Evolutionary conservation across 1,140 invertebrate species (phyloP).

Genomic region (Trichonephila clavata): DNA sequence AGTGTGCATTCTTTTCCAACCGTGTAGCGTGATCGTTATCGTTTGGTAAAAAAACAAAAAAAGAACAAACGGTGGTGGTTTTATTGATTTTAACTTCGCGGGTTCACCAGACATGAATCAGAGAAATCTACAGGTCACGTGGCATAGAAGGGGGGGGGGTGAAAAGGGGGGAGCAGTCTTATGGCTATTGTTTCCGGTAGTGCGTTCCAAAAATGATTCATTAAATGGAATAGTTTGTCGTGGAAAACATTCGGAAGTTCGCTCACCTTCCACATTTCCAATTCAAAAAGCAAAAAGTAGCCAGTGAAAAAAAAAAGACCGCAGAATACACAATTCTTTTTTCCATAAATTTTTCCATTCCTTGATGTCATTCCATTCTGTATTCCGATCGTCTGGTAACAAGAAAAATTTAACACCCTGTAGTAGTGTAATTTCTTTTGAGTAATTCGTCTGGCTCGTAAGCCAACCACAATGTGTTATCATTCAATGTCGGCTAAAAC

Average conservation of each 20-base stretch:
- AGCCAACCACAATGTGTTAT: neutral
- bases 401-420: slow-evolving; percentile 26
- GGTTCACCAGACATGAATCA: slow-evolving; percentile 26
- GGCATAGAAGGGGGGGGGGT: neutral
- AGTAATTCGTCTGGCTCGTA: neutral
- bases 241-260: slow-evolving; percentile 16
- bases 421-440: neutral
- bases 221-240: slow-evolving; percentile 9
- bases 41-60: neutral
- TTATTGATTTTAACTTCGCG: slow-evolving; percentile 18
- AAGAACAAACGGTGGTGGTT: neutral
- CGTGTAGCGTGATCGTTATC: slow-evolving; percentile 18
- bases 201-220: slow-evolving; percentile 16
- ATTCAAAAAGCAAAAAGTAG: neutral
- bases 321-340: neutral
- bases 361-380: neutral
- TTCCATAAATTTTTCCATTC: neutral
- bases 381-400: neutral
- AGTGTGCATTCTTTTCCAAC: neutral
- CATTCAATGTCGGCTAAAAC: no score
- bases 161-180: neutral
- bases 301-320: neutral
- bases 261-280: slow-evolving; percentile 30
- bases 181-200: slow-evolving; percentile 17
- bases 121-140: neutral